Percentiles rank a stretch among this genome's conserved stretches.
Evolutionary conservation across 2,113 vertebrate species (phyloP).

Genomic region (Marmota monax): DNA sequence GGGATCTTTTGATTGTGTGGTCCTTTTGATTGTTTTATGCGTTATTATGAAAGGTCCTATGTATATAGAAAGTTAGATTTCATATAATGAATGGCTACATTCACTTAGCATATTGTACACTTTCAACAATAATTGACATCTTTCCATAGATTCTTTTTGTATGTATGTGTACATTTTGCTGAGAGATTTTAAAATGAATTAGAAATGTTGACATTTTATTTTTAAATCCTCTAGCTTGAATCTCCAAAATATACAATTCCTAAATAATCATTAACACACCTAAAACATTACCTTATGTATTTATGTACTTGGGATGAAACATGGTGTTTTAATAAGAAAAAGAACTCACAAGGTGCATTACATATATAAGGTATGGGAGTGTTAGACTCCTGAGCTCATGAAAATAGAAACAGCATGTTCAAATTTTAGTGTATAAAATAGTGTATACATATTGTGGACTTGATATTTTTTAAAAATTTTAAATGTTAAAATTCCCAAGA

Average conservation of each 20-base stretch:
- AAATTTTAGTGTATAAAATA: neutral
- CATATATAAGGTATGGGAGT: neutral
- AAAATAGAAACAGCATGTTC: neutral
- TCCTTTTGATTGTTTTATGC: neutral
- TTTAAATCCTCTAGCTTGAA: constrained; percentile 42
- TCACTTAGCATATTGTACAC: too few species aligned
- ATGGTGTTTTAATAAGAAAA: neutral
- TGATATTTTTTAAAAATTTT: neutral
- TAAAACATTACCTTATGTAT: constrained; percentile 32
- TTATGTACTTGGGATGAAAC: neutral
- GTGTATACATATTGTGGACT: neutral
- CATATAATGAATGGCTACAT: neutral
- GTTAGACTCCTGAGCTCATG: too few species aligned
- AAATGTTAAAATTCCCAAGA: constrained; percentile 17
- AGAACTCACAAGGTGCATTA: neutral
- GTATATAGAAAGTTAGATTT: neutral
- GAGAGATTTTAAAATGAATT: constrained; percentile 28
- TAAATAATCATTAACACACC: neutral
- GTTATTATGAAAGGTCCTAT: constrained; percentile 15
- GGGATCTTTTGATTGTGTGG: neutral
- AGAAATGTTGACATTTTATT: constrained; percentile 8
- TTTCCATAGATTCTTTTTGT: neutral
- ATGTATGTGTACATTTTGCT: neutral
- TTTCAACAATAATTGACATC: neutral
- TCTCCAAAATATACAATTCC: neutral